Conservation (phyloP, 2,113 vertebrate genomes). For the Corythornis vintsioides region DNA sequence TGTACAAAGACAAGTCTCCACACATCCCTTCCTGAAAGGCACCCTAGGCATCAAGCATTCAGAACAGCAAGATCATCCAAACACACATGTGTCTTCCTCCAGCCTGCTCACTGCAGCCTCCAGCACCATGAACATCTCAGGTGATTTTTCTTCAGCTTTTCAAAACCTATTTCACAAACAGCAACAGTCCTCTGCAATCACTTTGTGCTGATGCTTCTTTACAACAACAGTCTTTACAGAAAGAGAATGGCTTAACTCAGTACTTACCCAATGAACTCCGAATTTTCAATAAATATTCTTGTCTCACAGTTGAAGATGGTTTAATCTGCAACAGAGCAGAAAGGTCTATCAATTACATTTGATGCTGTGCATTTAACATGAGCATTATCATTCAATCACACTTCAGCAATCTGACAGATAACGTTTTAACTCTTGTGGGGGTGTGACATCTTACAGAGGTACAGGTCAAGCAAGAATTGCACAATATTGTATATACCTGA, state of each 20-base stretch:
- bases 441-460: neutral
- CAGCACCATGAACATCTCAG: neutral
- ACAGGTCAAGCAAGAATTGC: neutral
- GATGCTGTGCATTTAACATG: neutral
- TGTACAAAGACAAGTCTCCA: neutral
- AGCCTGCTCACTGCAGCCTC: neutral
- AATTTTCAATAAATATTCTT: neutral
- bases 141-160: neutral
- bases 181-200: neutral
- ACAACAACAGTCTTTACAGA: neutral
- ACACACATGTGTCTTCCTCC: neutral
- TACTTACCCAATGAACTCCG: constrained; percentile 9
- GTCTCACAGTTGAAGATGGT: neutral
- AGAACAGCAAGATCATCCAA: neutral
- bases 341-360: neutral
- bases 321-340: constrained; percentile 43
- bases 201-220: neutral
- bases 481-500: neutral
- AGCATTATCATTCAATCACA: neutral
- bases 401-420: neutral
- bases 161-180: neutral
- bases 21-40: neutral
- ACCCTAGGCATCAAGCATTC: neutral
- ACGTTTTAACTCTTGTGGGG: neutral
- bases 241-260: neutral